Percentiles rank a stretch among this genome's conserved stretches.
These are phyloP conservation scores for Protonibea diacanthus DNA, from an alignment of 2,797 vertebrate species.

Conservation along the genomic window DNA sequence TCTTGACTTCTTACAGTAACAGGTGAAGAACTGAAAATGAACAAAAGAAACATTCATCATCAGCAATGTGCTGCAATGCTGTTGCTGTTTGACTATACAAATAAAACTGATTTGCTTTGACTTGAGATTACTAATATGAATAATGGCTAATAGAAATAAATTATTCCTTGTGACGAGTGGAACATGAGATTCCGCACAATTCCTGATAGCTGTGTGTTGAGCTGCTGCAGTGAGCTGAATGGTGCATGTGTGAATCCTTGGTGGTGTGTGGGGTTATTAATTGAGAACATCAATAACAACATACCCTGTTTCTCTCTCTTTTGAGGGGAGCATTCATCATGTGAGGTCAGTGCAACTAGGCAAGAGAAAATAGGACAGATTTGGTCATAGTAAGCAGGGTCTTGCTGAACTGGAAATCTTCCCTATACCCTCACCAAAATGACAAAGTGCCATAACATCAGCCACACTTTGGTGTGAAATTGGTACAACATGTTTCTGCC, in stretches of 20 bases:
- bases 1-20: constrained; percentile 17
- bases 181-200: constrained; percentile 10
- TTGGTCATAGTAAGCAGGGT: constrained; percentile 70
- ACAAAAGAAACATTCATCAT: neutral
- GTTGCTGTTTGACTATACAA: neutral
- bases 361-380: constrained; percentile 81
- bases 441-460: constrained; percentile 77
- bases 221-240: constrained; percentile 30
- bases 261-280: constrained; percentile 79
- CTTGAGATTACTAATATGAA: neutral
- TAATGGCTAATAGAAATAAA: neutral
- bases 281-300: constrained; percentile 87
- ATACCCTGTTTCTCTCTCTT: constrained; percentile 73
- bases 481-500: constrained; percentile 75
- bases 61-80: neutral
- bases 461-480: constrained; percentile 74
- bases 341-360: constrained; percentile 78
- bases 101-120: neutral
- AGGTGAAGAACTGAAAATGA: neutral
- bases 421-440: constrained; percentile 52
- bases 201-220: constrained; percentile 35
- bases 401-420: constrained; percentile 76
- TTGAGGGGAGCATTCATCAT: constrained; percentile 82
- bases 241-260: constrained; percentile 46
- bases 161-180: neutral